These are phyloP conservation scores for Bryconaethiops microstoma DNA, from an alignment of 2,797 vertebrate species.

Conservation along the genomic window DNA sequence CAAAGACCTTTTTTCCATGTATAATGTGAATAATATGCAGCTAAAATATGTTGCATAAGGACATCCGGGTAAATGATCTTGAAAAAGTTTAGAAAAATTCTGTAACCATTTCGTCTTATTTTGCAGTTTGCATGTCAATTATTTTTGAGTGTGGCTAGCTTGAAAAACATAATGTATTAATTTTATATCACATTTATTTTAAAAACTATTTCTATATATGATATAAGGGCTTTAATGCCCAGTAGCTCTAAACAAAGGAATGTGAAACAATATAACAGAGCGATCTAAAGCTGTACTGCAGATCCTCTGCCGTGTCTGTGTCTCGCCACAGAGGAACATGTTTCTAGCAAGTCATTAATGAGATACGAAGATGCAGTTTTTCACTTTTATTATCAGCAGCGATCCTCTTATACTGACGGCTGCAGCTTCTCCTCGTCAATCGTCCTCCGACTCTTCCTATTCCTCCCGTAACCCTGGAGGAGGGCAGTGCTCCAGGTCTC, in stretches of 20 bases:
- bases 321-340: slow-evolving; percentile 76
- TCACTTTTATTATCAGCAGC: slow-evolving; percentile 72
- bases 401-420: slow-evolving; percentile 81
- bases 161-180: too few species aligned
- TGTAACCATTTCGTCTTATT: too few species aligned
- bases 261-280: slow-evolving; percentile 80
- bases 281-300: slow-evolving; percentile 83
- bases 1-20: too few species aligned
- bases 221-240: slow-evolving; percentile 91
- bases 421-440: slow-evolving; percentile 85
- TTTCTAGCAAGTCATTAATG: slow-evolving; percentile 60
- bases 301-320: slow-evolving; percentile 73
- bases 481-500: slow-evolving; percentile 92
- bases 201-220: slow-evolving; percentile 99
- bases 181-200: too few species aligned
- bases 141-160: too few species aligned
- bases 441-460: slow-evolving; percentile 97
- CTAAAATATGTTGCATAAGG: too few species aligned
- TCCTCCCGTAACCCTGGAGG: slow-evolving; percentile 97
- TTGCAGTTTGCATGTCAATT: too few species aligned
- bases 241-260: slow-evolving; percentile 77
- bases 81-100: too few species aligned
- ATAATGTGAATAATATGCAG: too few species aligned
- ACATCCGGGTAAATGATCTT: too few species aligned
- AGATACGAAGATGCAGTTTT: slow-evolving; percentile 67